These are phyloP conservation scores for Pristionchus japonicus DNA, from an alignment of 2,888 invertebrate species.

Conservation along the genomic window DNA sequence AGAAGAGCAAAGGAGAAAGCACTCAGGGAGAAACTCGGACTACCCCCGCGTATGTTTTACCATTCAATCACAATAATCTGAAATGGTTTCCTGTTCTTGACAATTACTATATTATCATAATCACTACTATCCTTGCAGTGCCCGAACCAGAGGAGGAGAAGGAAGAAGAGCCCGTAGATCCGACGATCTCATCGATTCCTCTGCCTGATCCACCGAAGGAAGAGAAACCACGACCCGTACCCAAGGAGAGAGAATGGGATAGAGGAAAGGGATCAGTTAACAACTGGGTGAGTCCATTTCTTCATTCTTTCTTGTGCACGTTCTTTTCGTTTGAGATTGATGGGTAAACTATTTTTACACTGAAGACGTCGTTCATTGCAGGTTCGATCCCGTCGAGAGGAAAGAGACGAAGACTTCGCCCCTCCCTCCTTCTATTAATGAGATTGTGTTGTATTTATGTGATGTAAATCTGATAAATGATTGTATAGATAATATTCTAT, in stretches of 20 bases:
- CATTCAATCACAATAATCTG: not conserved
- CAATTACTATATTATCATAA: not conserved
- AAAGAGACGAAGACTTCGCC: constrained; percentile 44
- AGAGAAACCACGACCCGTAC: constrained; percentile 17
- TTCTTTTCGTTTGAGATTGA: not conserved
- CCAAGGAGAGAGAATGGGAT: constrained; percentile 47
- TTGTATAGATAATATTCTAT: not conserved
- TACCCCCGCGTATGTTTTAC: constrained; percentile 26
- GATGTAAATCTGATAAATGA: not conserved
- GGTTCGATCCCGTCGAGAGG: constrained; percentile 44
- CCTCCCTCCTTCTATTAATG: constrained; percentile 40
- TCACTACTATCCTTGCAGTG: not conserved
- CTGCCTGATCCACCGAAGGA: constrained; percentile 16
- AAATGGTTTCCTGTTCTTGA: not conserved
- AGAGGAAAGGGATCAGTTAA: constrained; percentile 45
- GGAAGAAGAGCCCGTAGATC: not conserved
- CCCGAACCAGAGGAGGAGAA: constrained; percentile 27
- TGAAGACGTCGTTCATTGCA: not conserved
- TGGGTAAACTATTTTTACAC: not conserved
- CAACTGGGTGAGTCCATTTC: constrained; percentile 7
- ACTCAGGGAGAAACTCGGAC: constrained; percentile 39
- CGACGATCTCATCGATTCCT: constrained; percentile 26
- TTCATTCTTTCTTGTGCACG: not conserved
- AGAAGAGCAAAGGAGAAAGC: constrained; percentile 21
- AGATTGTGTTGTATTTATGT: not conserved